Conservation (phyloP, 2,113 vertebrate genomes). For the Lepus americanus region DNA sequence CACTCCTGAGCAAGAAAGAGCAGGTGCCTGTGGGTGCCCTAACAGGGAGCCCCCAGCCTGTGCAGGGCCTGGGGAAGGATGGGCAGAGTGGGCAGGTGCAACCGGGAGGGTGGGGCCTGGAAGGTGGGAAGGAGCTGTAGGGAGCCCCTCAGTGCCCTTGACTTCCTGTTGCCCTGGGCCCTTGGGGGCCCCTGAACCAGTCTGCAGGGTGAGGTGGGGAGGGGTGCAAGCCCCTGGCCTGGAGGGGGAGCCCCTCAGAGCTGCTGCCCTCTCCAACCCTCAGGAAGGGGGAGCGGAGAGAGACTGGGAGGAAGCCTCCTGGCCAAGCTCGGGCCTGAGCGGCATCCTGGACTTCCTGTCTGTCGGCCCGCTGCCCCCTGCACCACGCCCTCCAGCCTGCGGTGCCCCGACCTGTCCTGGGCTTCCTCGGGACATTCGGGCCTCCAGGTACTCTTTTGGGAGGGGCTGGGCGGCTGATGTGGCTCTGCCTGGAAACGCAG, state of each 20-base stretch:
- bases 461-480: background rate
- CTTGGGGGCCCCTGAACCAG: too few species aligned
- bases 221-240: background rate
- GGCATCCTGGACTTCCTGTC: background rate
- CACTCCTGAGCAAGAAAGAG: background rate
- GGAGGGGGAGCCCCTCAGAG: background rate
- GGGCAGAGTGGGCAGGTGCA: too few species aligned
- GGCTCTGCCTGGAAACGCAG: background rate
- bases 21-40: too few species aligned
- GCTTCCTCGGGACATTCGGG: background rate
- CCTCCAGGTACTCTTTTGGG: background rate
- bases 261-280: background rate
- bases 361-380: accelerated
- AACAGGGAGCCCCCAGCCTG: background rate
- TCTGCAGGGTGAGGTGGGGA: background rate
- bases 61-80: accelerated
- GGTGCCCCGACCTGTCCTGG: background rate
- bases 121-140: background rate
- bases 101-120: too few species aligned
- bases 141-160: background rate
- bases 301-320: background rate
- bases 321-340: too few species aligned
- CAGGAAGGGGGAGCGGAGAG: background rate
- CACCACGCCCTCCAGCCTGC: background rate
- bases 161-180: background rate